These are phyloP conservation scores for Hydrozoanthus gracilis DNA, from an alignment of 92 coral and sea anemone genomes.

Conservation along the genomic window DNA sequence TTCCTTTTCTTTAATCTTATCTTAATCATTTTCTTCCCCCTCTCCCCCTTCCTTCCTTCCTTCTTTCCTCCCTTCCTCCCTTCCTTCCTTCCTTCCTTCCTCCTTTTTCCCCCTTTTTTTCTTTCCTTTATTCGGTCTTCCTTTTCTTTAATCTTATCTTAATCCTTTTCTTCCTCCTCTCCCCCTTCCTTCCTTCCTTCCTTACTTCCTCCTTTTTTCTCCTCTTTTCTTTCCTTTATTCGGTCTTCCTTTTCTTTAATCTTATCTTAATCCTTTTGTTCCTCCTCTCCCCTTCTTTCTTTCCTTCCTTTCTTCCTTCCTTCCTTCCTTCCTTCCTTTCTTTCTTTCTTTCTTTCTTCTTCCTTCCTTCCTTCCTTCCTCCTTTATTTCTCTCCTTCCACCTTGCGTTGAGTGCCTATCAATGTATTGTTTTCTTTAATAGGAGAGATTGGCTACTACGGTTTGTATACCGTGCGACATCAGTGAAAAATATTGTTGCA, in stretches of 20 bases:
- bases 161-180: not conserved
- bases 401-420: not conserved
- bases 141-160: not conserved
- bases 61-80: not conserved
- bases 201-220: not conserved
- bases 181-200: not conserved
- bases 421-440: not conserved
- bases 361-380: not conserved
- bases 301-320: not conserved
- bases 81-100: not conserved
- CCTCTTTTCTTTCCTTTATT: not conserved
- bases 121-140: not conserved
- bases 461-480: slow-evolving; percentile 83
- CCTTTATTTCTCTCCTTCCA: not conserved
- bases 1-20: not conserved
- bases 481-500: slow-evolving; percentile 72
- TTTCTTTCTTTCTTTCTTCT: not conserved
- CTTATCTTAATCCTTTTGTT: no score
- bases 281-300: not conserved
- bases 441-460: slow-evolving; percentile 85
- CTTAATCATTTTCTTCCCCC: not conserved
- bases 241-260: not conserved
- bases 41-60: not conserved
- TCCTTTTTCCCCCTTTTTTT: not conserved
- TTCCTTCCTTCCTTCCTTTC: not conserved